Conservation (phyloP, 2,888 invertebrate genomes). For the Dynastes grantii region DNA sequence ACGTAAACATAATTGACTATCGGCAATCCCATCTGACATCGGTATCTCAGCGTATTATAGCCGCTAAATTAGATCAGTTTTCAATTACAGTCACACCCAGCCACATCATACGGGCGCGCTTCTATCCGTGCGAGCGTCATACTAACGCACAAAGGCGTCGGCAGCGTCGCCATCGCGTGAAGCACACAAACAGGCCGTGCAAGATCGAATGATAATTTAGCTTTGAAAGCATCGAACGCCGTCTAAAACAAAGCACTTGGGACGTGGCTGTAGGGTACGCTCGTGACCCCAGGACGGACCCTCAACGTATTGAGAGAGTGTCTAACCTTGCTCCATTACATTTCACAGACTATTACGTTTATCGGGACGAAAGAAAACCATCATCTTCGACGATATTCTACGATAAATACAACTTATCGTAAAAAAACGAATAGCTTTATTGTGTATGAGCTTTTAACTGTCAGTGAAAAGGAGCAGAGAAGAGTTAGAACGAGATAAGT, state of each 20-base stretch:
- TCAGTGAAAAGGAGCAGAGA: neutral
- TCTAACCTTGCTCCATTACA: constrained; percentile 40
- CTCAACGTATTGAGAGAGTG: constrained; percentile 32
- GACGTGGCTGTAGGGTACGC: constrained; percentile 32
- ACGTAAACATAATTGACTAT: constrained; percentile 41
- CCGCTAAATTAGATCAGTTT: constrained; percentile 37
- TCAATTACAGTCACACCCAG: constrained; percentile 24
- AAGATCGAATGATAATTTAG: constrained; percentile 46
- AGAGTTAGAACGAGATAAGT: neutral
- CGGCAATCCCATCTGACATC: constrained; percentile 37
- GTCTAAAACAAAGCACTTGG: constrained; percentile 44
- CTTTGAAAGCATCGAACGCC: constrained; percentile 40
- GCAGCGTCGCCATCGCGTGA: neutral
- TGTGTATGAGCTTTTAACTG: constrained; percentile 5
- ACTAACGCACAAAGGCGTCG: neutral
- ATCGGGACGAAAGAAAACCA: constrained; percentile 22
- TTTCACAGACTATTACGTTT: constrained; percentile 46
- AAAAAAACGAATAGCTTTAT: constrained; percentile 21
- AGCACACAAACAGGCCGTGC: neutral
- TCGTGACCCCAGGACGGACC: constrained; percentile 28
- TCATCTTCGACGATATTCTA: constrained; percentile 40
- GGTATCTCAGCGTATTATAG: constrained; percentile 28
- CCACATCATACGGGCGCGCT: neutral
- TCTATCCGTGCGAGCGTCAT: neutral
- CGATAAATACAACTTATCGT: constrained; percentile 23